Conservation (phyloP, 2,797 vertebrate species). For the Lophotriccus pileatus region DNA sequence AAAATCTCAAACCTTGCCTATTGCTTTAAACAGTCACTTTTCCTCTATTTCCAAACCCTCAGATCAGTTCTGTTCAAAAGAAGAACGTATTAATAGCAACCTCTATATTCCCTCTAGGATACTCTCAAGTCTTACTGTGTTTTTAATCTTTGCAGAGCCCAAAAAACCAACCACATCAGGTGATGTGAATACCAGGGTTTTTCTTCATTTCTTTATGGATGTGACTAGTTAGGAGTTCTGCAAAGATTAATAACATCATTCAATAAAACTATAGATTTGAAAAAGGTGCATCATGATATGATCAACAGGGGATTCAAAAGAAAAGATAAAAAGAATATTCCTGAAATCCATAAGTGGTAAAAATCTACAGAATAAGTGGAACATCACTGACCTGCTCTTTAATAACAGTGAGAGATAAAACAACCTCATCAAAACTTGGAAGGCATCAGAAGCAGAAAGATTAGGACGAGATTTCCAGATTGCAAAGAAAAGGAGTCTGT, state of each 20-base stretch:
- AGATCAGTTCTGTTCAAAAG: slow-evolving; percentile 63
- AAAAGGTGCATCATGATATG: slow-evolving; percentile 57
- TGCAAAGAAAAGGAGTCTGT: slow-evolving; percentile 33
- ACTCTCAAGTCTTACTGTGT: slow-evolving; percentile 61
- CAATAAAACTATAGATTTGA: slow-evolving; percentile 53
- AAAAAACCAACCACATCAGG: slow-evolving; percentile 60
- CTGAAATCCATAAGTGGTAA: slow-evolving; percentile 16
- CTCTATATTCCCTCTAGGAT: slow-evolving; percentile 64
- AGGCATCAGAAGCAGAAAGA: slow-evolving; percentile 7
- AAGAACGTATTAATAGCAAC: slow-evolving; percentile 67
- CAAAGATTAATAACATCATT: slow-evolving; percentile 58
- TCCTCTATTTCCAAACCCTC: slow-evolving; percentile 58
- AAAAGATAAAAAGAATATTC: slow-evolving; percentile 60
- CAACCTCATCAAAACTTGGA: slow-evolving; percentile 30
- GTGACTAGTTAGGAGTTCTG: slow-evolving; percentile 52
- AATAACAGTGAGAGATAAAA: slow-evolving; percentile 45
- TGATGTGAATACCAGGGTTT: slow-evolving; percentile 43
- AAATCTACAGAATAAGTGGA: slow-evolving; percentile 31
- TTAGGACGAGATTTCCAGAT: slow-evolving; percentile 21
- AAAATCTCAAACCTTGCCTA: slow-evolving; percentile 13
- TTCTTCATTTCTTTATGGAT: slow-evolving; percentile 63
- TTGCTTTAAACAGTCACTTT: slow-evolving; percentile 62
- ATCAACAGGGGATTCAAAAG: slow-evolving; percentile 56
- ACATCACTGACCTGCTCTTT: slow-evolving; percentile 37
- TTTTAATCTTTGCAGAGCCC: slow-evolving; percentile 70